phyloP scores from a whole-genome alignment of 35 echinoderm and acorn worm species.

The Diadema setosum region DNA sequence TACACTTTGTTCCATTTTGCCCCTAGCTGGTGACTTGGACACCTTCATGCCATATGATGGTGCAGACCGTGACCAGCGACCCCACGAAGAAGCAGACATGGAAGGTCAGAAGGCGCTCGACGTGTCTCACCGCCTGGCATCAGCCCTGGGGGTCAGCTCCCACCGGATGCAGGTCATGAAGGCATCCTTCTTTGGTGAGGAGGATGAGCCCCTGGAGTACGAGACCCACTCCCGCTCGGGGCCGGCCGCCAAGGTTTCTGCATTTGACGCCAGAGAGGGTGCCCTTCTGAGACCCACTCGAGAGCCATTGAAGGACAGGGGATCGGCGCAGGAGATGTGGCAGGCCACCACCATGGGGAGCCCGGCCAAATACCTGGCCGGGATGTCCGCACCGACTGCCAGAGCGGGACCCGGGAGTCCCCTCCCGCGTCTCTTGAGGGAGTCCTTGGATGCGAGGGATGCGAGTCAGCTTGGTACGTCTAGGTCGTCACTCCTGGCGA shows the following conservation, averaged over 20 bases:
- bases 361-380: slow-evolving; percentile 49
- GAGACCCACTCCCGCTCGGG: neutral
- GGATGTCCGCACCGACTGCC: neutral
- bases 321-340: neutral
- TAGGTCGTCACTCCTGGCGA: neutral
- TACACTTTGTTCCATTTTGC: neutral
- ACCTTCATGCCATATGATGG: neutral
- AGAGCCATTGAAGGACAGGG: neutral
- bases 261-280: neutral
- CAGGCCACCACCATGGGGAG: slow-evolving; percentile 52
- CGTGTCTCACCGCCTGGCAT: slow-evolving; percentile 55
- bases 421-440: slow-evolving; percentile 4
- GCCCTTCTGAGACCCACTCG: neutral
- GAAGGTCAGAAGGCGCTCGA: slow-evolving; percentile 26
- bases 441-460: neutral
- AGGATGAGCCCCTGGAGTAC: slow-evolving; percentile 42
- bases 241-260: neutral
- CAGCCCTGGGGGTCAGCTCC: slow-evolving; percentile 67
- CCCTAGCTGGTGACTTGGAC: neutral
- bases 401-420: neutral
- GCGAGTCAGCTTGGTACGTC: slow-evolving; percentile 52
- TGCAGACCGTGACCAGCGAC: neutral
- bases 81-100: neutral
- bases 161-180: slow-evolving; percentile 98
- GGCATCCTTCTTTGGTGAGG: slow-evolving; percentile 88